phyloP scores from a whole-genome alignment of 2,888 invertebrate genomes.

The Disparrhopalites patrizii region DNA sequence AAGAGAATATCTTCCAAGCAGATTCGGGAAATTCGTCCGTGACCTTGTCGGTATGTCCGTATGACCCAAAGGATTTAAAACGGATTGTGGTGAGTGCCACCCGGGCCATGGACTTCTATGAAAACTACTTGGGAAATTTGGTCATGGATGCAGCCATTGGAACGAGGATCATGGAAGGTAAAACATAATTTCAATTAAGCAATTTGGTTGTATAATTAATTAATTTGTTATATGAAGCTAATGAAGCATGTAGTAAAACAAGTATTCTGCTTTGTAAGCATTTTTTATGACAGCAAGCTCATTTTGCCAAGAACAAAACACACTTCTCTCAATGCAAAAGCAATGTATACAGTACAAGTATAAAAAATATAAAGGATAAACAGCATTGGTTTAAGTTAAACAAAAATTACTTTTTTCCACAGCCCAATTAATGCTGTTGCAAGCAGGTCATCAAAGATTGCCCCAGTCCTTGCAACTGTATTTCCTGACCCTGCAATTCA shows the following conservation, averaged over 20 bases:
- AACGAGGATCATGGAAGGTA: conserved; percentile 38
- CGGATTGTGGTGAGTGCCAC: neutral
- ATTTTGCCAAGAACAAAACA: too few species aligned
- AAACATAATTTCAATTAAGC: neutral
- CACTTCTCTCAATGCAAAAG: too few species aligned
- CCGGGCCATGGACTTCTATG: conserved; percentile 23
- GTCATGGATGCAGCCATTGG: conserved; percentile 44
- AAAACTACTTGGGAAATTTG: neutral
- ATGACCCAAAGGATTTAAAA: conserved; percentile 10
- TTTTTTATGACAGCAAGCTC: too few species aligned
- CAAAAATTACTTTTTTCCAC: neutral
- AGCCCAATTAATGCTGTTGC: conserved; percentile 10
- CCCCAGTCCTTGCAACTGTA: conserved; percentile 21
- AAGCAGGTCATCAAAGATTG: conserved; percentile 25
- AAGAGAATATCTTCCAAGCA: neutral
- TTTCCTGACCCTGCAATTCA: conserved; percentile 21
- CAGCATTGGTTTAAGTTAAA: too few species aligned
- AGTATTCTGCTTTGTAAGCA: too few species aligned
- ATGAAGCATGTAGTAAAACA: too few species aligned
- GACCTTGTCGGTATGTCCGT: conserved; percentile 12
- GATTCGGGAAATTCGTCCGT: neutral
- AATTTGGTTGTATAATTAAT: neutral
- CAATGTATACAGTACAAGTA: too few species aligned
- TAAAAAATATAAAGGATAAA: too few species aligned
- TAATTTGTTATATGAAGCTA: too few species aligned